Evolutionary conservation across 1,140 invertebrate species (phyloP), one percentile per base, ranked within the genome.

Genomic region (Campoletis sonorensis): DNA sequence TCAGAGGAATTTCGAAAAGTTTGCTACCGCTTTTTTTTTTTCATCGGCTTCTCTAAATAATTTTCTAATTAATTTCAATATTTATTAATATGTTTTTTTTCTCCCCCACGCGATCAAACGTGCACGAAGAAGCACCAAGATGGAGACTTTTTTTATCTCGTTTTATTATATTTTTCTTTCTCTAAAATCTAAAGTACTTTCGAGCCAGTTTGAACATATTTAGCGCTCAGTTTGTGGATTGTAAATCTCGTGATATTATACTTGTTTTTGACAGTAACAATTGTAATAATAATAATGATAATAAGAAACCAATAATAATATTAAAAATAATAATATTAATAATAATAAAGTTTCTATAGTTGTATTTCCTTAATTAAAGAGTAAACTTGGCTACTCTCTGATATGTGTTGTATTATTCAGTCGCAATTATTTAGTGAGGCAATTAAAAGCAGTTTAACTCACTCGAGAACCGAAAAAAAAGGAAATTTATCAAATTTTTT

Each of bases 361-460:
- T 40, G 33, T 81, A 51, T 75, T 26, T 16, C 54, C 26, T 68
- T 73, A 73, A 81, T 86, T 89, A 90, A 79, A 87, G 84, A 89
- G 84, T 86, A 86, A 86, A 86, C 79, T 23, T 0, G 5, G 81
- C 83, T 61, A 64, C 81, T 86, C 80, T 84, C 86, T 91, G 90
- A 92, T 92, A 91, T 92, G 90, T 90, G 82, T 91, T 86, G 85
- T 89, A 87, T 89, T 90, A 86, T 84, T 92, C 91, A 92, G 91
- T 92, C 90, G 82, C 85, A 86, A 82, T 75, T 80, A 84, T 75
- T 86, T 80, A 80, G 79, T 82, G 83, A 87, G 83, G 85, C 87
- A 84, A 86, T 86, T 79, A 78, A 84, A 87, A 89, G 86, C 80
- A 83, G 84, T 75, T 33, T 27, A 3, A 67, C 61, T 45, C 8